Conservation (phyloP, 2,888 invertebrate species). For the Amphiduros pacificus region DNA sequence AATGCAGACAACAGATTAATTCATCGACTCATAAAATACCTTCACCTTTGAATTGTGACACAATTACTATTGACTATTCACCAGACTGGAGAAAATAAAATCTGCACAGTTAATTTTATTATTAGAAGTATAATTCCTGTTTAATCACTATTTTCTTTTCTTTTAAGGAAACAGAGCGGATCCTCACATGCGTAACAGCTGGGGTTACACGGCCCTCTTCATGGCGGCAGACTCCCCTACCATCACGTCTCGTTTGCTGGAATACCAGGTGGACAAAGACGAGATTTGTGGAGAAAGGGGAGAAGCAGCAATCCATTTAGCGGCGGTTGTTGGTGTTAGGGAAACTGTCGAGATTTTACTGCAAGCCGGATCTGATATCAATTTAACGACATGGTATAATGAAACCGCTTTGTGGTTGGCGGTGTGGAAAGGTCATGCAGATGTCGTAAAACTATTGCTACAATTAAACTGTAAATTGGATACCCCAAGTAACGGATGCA, state of each 20-base stretch:
- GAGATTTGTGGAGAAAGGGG: constrained; percentile 25
- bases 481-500: constrained; percentile 24
- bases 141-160: background rate
- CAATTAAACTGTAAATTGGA: constrained; percentile 23
- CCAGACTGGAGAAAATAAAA: too few species aligned
- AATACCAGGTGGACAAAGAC: constrained; percentile 20
- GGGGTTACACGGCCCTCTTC: constrained; percentile 28
- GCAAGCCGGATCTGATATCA: constrained; percentile 20
- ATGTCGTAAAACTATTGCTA: constrained; percentile 14
- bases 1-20: too few species aligned
- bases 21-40: too few species aligned
- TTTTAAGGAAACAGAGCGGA: constrained; percentile 22
- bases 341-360: constrained; percentile 7
- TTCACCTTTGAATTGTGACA: too few species aligned
- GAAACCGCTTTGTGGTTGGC: constrained; percentile 29
- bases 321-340: constrained; percentile 20
- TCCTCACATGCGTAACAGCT: constrained; percentile 20
- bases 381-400: constrained; percentile 21
- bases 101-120: too few species aligned
- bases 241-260: constrained; percentile 15
- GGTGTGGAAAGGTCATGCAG: constrained; percentile 23
- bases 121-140: background rate
- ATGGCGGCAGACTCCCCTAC: constrained; percentile 26
- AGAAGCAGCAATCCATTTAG: constrained; percentile 27
- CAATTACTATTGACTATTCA: too few species aligned